These are phyloP conservation scores for Arvicanthis niloticus DNA, from an alignment of 2,113 vertebrate genomes.

Conservation along the genomic window DNA sequence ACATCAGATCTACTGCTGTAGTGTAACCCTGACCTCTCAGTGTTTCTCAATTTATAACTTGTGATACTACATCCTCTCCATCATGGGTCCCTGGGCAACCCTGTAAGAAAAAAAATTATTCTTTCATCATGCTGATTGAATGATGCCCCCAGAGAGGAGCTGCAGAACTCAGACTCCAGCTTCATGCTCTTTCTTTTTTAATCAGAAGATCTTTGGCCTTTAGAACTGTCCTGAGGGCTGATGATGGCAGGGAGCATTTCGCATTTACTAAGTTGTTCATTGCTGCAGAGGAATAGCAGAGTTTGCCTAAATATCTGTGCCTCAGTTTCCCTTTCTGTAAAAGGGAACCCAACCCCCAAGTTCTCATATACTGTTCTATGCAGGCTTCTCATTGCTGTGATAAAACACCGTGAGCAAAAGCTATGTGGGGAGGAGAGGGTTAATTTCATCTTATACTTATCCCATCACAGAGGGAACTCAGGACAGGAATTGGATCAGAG, in stretches of 20 bases:
- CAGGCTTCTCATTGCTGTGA: background rate
- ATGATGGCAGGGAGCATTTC: background rate
- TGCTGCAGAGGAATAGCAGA: background rate
- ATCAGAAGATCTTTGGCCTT: background rate
- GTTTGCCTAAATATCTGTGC: background rate
- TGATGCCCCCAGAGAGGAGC: background rate
- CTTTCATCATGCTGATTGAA: background rate
- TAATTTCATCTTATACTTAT: background rate
- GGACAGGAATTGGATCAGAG: background rate
- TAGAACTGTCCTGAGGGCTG: background rate
- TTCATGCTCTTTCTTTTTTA: background rate
- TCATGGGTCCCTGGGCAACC: background rate
- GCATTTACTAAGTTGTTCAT: background rate
- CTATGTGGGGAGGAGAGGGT: background rate
- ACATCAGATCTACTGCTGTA: background rate
- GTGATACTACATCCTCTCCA: accelerated
- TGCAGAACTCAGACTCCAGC: background rate
- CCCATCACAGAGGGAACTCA: background rate
- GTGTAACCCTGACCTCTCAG: background rate
- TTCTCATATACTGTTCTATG: background rate
- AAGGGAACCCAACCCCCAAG: background rate
- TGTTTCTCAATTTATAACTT: background rate
- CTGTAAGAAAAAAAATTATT: background rate
- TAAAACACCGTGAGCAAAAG: background rate
- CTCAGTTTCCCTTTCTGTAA: conserved; percentile 14